Percentiles rank a stretch among this genome's conserved stretches.
phyloP scores from a whole-genome alignment of 92 coral and sea anemone genomes.

The Palythoa heliodiscus region DNA sequence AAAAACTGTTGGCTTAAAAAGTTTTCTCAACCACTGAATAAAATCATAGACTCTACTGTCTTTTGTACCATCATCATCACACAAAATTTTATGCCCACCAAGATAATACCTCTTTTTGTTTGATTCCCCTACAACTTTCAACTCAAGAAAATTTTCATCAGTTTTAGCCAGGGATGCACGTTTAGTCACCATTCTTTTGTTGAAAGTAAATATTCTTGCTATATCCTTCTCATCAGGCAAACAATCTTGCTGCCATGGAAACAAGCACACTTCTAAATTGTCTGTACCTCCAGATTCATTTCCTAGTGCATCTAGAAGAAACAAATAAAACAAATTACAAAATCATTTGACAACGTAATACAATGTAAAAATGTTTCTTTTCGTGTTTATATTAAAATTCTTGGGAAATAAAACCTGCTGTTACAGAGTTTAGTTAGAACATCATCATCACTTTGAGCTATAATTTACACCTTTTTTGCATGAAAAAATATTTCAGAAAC shows the following conservation, averaged over 20 bases:
- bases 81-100: neutral
- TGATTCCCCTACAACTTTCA: neutral
- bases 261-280: constrained; percentile 26
- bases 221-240: constrained; percentile 31
- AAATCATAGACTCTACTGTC: neutral
- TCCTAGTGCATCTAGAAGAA: neutral
- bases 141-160: neutral
- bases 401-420: no score
- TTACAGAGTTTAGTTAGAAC: no score
- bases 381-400: no score
- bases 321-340: neutral
- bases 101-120: neutral
- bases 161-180: constrained; percentile 1
- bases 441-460: no score
- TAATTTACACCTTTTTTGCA: no score
- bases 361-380: no score
- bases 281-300: constrained; percentile 12
- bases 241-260: constrained; percentile 19
- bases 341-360: no score
- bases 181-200: neutral
- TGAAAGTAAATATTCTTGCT: constrained; percentile 29
- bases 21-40: constrained; percentile 6
- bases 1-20: neutral
- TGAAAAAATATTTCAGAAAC: no score
- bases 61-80: neutral